These are phyloP conservation scores for Anarrhichthys ocellatus DNA, from an alignment of 2,113 vertebrate genomes.

Conservation along the genomic window DNA sequence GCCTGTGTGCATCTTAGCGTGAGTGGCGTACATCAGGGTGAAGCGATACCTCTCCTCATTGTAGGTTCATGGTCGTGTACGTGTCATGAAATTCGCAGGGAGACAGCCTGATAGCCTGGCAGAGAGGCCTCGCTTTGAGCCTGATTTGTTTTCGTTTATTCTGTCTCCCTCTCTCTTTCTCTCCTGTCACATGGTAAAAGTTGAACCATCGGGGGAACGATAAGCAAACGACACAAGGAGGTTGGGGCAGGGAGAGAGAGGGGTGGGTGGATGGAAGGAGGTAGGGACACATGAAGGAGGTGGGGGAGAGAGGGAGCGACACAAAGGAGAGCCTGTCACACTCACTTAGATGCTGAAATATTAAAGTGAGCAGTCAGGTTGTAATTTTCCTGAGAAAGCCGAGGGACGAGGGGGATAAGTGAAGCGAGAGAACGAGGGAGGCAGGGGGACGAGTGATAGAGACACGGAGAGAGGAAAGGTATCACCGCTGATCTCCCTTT, in stretches of 20 bases:
- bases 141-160: constrained; percentile 76
- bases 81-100: constrained; percentile 62
- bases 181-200: constrained; percentile 78
- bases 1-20: constrained; percentile 49
- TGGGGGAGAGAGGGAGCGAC: constrained; percentile 40
- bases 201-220: constrained; percentile 63
- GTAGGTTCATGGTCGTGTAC: constrained; percentile 64
- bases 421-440: constrained; percentile 62
- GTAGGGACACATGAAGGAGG: constrained; percentile 46
- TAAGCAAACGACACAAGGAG: constrained; percentile 72
- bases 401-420: constrained; percentile 75
- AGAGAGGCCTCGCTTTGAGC: constrained; percentile 62
- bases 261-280: constrained; percentile 52
- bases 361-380: constrained; percentile 86
- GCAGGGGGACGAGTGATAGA: constrained; percentile 54
- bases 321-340: constrained; percentile 86
- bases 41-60: constrained; percentile 72
- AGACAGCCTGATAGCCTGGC: constrained; percentile 72
- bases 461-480: constrained; percentile 72
- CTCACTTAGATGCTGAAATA: constrained; percentile 86
- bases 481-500: constrained; percentile 80
- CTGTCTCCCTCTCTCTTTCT: constrained; percentile 34
- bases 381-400: constrained; percentile 85
- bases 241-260: constrained; percentile 42
- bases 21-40: constrained; percentile 57